Percentiles rank a stretch among this genome's conserved stretches.
Evolutionary conservation across 2,888 invertebrate genomes (phyloP).

Genomic region (Agrotis exclamationis): DNA sequence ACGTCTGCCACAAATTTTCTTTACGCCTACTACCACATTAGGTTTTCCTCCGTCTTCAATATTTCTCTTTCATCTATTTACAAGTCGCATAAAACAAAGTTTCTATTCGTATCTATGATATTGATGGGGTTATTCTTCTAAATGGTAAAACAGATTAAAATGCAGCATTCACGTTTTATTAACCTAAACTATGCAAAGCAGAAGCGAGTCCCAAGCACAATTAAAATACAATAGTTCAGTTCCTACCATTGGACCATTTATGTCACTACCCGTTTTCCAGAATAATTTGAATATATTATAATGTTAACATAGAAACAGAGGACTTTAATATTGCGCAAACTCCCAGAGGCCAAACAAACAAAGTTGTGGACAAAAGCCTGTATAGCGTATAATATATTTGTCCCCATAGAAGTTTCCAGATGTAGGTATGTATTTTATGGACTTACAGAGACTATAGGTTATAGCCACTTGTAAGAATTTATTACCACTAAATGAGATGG

Average conservation of each 20-base stretch:
- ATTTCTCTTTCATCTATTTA: background rate
- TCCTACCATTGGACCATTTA: slow-evolving; percentile 4
- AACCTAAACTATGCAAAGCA: background rate
- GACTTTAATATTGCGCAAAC: slow-evolving; percentile 29
- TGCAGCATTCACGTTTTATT: background rate
- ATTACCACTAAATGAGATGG: slow-evolving; percentile 34
- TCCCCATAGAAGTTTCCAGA: slow-evolving; percentile 20
- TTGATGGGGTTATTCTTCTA: background rate
- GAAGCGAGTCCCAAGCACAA: background rate
- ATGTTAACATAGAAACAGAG: slow-evolving; percentile 28
- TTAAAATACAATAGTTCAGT: slow-evolving; percentile 18
- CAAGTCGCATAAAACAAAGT: background rate
- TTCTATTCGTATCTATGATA: background rate
- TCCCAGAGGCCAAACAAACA: slow-evolving; percentile 28
- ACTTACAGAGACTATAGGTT: slow-evolving; percentile 4
- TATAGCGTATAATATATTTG: slow-evolving; percentile 22
- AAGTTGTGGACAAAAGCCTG: slow-evolving; percentile 30
- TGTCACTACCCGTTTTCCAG: background rate
- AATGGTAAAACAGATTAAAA: background rate
- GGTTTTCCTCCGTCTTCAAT: background rate
- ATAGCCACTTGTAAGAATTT: slow-evolving; percentile 30
- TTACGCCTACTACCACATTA: background rate
- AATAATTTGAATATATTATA: slow-evolving; percentile 45
- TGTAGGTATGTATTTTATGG: slow-evolving; percentile 16
- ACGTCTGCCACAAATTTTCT: background rate